Base-by-base conservation (phyloP, 2,113 vertebrate genomes). In the Dryoscopus gambensis region DNA sequence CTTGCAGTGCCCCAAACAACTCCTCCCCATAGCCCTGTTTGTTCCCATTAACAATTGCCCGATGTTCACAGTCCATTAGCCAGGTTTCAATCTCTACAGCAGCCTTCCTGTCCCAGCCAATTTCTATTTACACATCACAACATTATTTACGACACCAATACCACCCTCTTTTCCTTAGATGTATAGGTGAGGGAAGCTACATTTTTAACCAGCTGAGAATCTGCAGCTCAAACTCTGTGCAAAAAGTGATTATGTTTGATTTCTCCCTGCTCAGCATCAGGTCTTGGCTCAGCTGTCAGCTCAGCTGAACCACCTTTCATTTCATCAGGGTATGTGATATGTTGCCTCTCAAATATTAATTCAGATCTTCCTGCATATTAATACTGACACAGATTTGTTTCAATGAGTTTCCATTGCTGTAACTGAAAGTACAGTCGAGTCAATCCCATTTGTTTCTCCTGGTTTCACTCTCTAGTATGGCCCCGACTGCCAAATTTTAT, bases 301-400 rank as follows among this genome's bases (percentile, higher is more conserved):
- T 93, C 84, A 91, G 56, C 87, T 19, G 27, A 93, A 50, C 23
- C 37, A 77, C 42, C 67, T 80, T 90, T 90, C 68, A 77, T 93
- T 91, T 94, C 84, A 90, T 89, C 79, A 79, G 24, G 3, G 20
- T 47, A 67, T 55, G 24, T 77, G 87, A 85, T 39, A 85, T 74
- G 73, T 44, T 93, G 70, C 87, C 55, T 87, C 68, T 91, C 87
- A 85, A 74, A 94, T 87, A 96, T 86, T 91, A 95, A 93, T 55
- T 83, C 67, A 35, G 27, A 46, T 83, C 76, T 79, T 52, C 50
- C 74, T 93, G 71, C 24, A 20, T 79, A 85, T 69, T 85, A 91
- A 89, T 71, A 79, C 53, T 35, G 78, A 90, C 78, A 87, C 13
- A 85, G 55, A 93, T 85, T 80, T 85, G 75, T 89, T 95, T 91